These are phyloP conservation scores for Lasiommata megera DNA, from an alignment of 2,888 invertebrate species.

Conservation along the genomic window DNA sequence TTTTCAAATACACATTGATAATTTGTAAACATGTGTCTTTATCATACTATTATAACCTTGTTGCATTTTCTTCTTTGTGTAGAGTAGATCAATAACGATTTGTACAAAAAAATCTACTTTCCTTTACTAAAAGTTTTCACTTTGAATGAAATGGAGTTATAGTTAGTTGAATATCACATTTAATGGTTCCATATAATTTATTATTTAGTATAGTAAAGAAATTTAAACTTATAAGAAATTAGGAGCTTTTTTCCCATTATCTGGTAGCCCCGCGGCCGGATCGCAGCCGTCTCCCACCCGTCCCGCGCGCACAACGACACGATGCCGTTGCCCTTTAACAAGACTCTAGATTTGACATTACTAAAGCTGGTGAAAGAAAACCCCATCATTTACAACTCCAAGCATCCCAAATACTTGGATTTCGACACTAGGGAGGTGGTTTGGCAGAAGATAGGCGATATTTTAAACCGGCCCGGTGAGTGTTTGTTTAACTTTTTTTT, in stretches of 20 bases:
- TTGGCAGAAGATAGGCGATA: constrained; percentile 70
- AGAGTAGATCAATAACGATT: no score
- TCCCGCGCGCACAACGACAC: constrained; percentile 29
- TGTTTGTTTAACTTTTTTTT: constrained; percentile 22
- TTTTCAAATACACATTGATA: no score
- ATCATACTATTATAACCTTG: no score
- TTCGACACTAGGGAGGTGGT: constrained; percentile 59
- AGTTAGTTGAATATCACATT: no score
- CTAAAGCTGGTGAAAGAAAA: constrained; percentile 58
- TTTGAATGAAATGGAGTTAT: no score
- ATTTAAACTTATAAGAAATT: no score
- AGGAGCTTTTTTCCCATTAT: not conserved
- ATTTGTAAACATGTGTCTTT: no score
- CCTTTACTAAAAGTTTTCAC: no score
- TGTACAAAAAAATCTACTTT: no score
- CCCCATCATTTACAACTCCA: constrained; percentile 55
- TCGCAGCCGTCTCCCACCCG: constrained; percentile 33
- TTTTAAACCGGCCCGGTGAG: constrained; percentile 60
- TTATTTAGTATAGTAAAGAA: no score
- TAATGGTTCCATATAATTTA: no score
- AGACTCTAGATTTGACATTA: constrained; percentile 54
- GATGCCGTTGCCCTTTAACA: constrained; percentile 65
- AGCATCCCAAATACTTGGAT: constrained; percentile 59
- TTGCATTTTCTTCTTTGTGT: no score
- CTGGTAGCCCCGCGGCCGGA: constrained; percentile 21